Evolutionary conservation across 2,797 vertebrate genomes (phyloP).

Genomic region (Salmo trutta): DNA sequence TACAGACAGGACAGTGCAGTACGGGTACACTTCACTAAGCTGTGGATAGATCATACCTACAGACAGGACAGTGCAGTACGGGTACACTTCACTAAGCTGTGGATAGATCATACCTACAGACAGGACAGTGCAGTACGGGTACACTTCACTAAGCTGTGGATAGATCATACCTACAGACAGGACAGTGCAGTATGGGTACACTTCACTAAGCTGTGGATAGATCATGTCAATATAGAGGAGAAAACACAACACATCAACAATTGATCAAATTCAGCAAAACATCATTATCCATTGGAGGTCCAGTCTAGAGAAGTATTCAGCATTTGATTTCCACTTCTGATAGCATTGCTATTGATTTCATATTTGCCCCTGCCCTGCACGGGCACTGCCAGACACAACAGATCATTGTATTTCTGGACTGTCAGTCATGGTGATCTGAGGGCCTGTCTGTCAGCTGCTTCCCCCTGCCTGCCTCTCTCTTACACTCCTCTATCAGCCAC

Average conservation of each 20-base stretch:
- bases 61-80: constrained; percentile 3
- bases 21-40: constrained; percentile 57
- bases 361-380: constrained; percentile 70
- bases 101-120: constrained; percentile 45
- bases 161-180: constrained; percentile 27
- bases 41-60: constrained; percentile 44
- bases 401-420: constrained; percentile 78
- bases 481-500: constrained; percentile 49
- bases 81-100: constrained; percentile 57
- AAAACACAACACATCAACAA: constrained; percentile 76
- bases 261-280: constrained; percentile 79
- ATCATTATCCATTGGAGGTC: constrained; percentile 70
- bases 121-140: constrained; percentile 31
- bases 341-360: constrained; percentile 84
- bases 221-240: constrained; percentile 38
- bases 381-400: constrained; percentile 77
- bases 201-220: constrained; percentile 50
- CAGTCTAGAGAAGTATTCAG: constrained; percentile 77
- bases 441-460: constrained; percentile 59
- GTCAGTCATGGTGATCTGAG: constrained; percentile 79
- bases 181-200: constrained; percentile 40
- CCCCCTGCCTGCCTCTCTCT: constrained; percentile 48
- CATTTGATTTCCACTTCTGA: constrained; percentile 86
- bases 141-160: constrained; percentile 51
- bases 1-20: too few relatives aligned